Base-by-base conservation (phyloP, 2,113 vertebrate species). In the Phoenicopterus ruber region DNA sequence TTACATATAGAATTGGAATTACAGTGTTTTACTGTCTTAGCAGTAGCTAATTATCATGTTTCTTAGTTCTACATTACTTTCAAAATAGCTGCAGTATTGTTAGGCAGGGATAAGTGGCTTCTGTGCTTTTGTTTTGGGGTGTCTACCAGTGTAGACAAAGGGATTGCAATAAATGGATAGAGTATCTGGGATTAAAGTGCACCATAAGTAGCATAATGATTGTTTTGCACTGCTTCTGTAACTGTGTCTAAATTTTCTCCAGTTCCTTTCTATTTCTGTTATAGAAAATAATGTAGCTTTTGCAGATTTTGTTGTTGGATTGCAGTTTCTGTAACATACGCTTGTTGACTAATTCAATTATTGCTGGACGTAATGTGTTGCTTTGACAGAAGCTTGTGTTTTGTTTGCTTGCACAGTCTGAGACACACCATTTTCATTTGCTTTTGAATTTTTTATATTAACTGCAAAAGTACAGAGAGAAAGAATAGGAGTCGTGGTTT, bases 401-500 rank as follows among this genome's bases (percentile, higher is more conserved):
- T 85, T 91, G 19, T 89, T 94, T 93, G 26, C 46, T 88, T 57
- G 19, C 55, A 21, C 50, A 62, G 36, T 54, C 66, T 80, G 83
- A 92, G 54, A 90, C 28, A 25, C 54, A 79, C n/a, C 24, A 32
- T 92, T 87, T 95, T 77, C 3, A 32, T 88, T 94, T 59, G 67
- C 62, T 74, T 94, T 94, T 78, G 80, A 54, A 29, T 70, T 96
- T 92, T 92, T 77, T 94, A 25, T 73, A 81, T 81, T 86, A 88
- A 90, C 80, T 92, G 63, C 38, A 54, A 32, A 94, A 92, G 42
- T 86, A 86, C 59, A 94, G 83, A 77, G 58, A 57, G 82, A 92
- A 93, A 73, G 73, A 90, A 80, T 50, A 61, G 55, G 76, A 97
- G 44, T 92, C 80, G 58, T 93, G 90, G 84, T 96, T 93, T 96